Conservation (phyloP, 2,797 vertebrate species). For the Protosalanx chinensis region DNA sequence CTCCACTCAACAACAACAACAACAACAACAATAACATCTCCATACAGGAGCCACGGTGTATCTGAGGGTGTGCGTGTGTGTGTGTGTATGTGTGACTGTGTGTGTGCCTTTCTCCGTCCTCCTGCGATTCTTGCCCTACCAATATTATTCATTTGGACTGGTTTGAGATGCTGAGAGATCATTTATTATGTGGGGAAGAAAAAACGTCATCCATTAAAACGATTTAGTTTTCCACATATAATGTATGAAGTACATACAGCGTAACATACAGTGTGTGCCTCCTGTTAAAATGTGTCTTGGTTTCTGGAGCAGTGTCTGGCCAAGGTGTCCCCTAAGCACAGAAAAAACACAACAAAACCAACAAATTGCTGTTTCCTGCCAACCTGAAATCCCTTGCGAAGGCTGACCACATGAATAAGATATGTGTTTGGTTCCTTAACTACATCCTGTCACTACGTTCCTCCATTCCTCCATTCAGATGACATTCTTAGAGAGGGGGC, state of each 20-base stretch:
- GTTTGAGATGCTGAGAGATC: not conserved
- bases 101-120: not conserved
- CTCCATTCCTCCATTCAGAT: conserved; percentile 43
- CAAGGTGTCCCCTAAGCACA: conserved; percentile 51
- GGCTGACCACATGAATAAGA: conserved; percentile 73
- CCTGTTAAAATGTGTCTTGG: conserved; percentile 55
- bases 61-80: conserved; percentile 24
- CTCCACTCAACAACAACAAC: conserved; percentile 66
- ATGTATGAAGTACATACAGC: not conserved
- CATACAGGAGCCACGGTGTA: conserved; percentile 44
- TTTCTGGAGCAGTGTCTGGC: conserved; percentile 52
- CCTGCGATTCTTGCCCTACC: not conserved
- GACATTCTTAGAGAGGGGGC: conserved; percentile 42
- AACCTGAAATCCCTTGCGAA: conserved; percentile 58
- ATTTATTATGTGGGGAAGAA: not conserved
- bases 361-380: conserved; percentile 64
- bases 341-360: conserved; percentile 55
- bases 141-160: not conserved
- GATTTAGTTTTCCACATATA: not conserved
- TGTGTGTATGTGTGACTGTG: not conserved
- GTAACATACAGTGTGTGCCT: conserved; percentile 39
- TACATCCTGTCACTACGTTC: conserved; percentile 61
- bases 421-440: conserved; percentile 65
- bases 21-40: conserved; percentile 54
- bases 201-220: not conserved